A percentile compares a stretch with the other conserved stretches of the same genome.
Evolutionary conservation across 1,140 invertebrate genomes (phyloP).

Genomic region (Teleogryllus occipitalis): DNA sequence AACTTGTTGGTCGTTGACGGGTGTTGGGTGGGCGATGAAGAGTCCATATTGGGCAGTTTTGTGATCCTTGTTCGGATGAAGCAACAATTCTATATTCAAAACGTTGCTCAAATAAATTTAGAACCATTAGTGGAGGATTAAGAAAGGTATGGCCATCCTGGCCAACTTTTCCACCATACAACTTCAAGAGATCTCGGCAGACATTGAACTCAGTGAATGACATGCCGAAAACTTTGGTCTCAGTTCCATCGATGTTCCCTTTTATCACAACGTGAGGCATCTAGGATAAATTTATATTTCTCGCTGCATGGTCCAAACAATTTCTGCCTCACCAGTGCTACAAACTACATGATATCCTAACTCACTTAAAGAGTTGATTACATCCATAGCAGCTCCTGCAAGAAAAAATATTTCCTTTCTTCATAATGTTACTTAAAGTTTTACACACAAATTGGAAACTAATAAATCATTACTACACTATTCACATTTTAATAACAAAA

Average conservation of each 20-base stretch:
- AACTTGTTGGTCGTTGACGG: conserved; percentile 12
- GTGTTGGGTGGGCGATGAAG: conserved; percentile 20
- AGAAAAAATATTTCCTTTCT: conserved; percentile 22
- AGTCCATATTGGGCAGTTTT: conserved; percentile 25
- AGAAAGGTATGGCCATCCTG: conserved; percentile 28
- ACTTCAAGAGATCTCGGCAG: conserved; percentile 10
- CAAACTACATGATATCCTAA: conserved; percentile 67
- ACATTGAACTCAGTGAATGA: conserved; percentile 22
- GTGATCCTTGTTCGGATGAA: conserved; percentile 20
- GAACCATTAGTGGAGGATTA: conserved; percentile 24
- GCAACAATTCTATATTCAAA: conserved; percentile 25
- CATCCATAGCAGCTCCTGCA: conserved; percentile 47
- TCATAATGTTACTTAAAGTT: not conserved
- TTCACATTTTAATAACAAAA: too few relatives aligned
- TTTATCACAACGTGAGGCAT: conserved; percentile 31
- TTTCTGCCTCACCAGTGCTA: conserved; percentile 66
- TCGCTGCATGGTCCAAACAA: conserved; percentile 71
- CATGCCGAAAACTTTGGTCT: conserved; percentile 28
- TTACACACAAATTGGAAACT: too few relatives aligned
- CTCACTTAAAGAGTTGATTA: conserved; percentile 63
- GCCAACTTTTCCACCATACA: conserved; percentile 27
- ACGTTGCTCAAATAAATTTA: conserved; percentile 19
- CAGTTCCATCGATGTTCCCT: conserved; percentile 26
- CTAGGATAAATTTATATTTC: conserved; percentile 35
- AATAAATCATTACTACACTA: too few relatives aligned